These are phyloP conservation scores for Synanceia verrucosa DNA, from an alignment of 2,797 vertebrate genomes.

Conservation along the genomic window DNA sequence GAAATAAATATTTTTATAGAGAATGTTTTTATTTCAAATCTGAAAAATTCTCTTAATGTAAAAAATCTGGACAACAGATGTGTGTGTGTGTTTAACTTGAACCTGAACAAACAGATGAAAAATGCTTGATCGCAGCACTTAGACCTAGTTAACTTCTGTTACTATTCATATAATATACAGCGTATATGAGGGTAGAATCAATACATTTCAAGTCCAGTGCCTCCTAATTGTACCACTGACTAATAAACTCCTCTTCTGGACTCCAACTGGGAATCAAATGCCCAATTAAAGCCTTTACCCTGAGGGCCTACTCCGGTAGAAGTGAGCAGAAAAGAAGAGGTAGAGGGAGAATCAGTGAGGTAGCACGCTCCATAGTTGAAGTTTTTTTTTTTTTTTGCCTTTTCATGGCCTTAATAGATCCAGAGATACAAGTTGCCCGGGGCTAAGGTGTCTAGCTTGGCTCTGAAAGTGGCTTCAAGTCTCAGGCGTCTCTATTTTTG, in stretches of 20 bases:
- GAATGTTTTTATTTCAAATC: slow-evolving; percentile 33
- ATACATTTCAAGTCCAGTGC: slow-evolving; percentile 3
- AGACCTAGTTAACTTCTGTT: not conserved
- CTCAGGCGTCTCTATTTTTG: slow-evolving; percentile 48
- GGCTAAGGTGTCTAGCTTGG: slow-evolving; percentile 48
- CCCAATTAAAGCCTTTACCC: slow-evolving; percentile 53
- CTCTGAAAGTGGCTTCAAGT: slow-evolving; percentile 48
- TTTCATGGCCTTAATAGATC: slow-evolving; percentile 43
- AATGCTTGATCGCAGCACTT: not conserved
- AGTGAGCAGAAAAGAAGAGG: slow-evolving; percentile 19
- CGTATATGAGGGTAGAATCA: not conserved
- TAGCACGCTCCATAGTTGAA: slow-evolving; percentile 22
- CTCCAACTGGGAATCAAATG: slow-evolving; percentile 40
- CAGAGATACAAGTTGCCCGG: slow-evolving; percentile 31
- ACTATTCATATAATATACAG: not conserved
- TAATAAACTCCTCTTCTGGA: slow-evolving; percentile 37
- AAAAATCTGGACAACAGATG: not conserved
- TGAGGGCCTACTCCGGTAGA: slow-evolving; percentile 32
- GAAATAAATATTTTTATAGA: slow-evolving; percentile 39
- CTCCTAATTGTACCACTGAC: slow-evolving; percentile 26
- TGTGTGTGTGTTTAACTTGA: too few relatives aligned
- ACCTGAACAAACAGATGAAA: slow-evolving; percentile 7
- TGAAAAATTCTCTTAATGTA: not conserved
- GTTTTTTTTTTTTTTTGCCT: slow-evolving; percentile 32
- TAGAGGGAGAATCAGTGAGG: slow-evolving; percentile 23